These are phyloP conservation scores for Toxotes lorentzi DNA, from an alignment of 2,797 vertebrate species.

Conservation along the genomic window DNA sequence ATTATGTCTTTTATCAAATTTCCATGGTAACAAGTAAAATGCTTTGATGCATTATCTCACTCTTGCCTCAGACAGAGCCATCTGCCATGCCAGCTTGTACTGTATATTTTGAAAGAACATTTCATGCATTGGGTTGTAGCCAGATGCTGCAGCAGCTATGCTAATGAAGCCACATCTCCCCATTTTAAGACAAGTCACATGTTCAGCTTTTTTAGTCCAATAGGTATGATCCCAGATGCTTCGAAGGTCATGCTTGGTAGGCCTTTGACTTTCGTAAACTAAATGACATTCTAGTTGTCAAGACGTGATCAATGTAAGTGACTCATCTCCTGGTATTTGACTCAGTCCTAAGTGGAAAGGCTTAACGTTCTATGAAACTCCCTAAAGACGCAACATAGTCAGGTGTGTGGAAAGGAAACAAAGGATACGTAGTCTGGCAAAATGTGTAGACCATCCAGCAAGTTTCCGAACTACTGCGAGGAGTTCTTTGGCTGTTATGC, in stretches of 20 bases:
- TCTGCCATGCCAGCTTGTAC: slow-evolving; percentile 11
- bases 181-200: slow-evolving; percentile 11
- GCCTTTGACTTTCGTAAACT: slow-evolving; percentile 19
- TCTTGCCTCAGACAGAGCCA: slow-evolving; percentile 5
- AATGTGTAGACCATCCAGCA: not conserved
- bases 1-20: not conserved
- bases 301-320: slow-evolving; percentile 2
- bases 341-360: not conserved
- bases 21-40: not conserved
- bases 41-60: not conserved
- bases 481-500: not conserved
- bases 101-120: slow-evolving; percentile 11
- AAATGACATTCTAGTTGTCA: slow-evolving; percentile 24
- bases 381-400: slow-evolving; percentile 18
- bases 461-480: not conserved
- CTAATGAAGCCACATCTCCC: slow-evolving; percentile 7
- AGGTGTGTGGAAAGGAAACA: not conserved
- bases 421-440: not conserved
- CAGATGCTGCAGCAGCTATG: not conserved
- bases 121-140: not conserved
- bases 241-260: slow-evolving; percentile 24
- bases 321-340: not conserved
- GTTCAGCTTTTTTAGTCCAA: not conserved
- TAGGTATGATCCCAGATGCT: slow-evolving; percentile 20
- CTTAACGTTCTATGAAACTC: not conserved